Conservation (phyloP, 2,113 vertebrate species). For the Microtus ochrogaster region DNA sequence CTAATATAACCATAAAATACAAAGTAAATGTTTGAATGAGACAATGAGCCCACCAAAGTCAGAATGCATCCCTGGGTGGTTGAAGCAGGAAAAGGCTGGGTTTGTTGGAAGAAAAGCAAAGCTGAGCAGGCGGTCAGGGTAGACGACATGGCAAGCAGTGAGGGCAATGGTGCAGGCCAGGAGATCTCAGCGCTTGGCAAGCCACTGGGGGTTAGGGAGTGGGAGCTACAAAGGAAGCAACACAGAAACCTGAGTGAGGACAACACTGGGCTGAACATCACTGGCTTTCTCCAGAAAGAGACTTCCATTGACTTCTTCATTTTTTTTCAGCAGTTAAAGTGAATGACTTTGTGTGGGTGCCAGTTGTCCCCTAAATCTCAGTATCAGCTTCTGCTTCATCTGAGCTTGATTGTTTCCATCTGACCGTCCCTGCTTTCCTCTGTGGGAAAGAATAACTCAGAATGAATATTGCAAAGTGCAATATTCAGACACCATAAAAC, state of each 20-base stretch:
- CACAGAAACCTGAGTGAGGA: neutral
- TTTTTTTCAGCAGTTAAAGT: neutral
- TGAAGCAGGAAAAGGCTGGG: neutral
- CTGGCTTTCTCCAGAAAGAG: neutral
- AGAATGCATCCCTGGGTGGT: neutral
- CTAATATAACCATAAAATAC: neutral
- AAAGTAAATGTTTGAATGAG: neutral
- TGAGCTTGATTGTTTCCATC: neutral
- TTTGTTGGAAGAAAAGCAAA: neutral
- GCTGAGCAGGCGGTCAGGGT: neutral
- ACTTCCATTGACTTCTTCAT: neutral
- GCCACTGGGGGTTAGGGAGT: neutral
- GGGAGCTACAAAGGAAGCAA: neutral
- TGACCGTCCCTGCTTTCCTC: neutral
- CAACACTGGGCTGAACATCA: neutral
- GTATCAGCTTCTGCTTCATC: neutral
- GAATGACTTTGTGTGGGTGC: neutral
- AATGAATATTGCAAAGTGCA: neutral
- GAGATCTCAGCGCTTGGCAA: neutral
- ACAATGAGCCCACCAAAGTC: neutral
- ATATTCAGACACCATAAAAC: slow-evolving; percentile 45
- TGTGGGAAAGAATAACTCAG: neutral
- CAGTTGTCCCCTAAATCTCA: neutral
- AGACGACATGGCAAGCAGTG: neutral
- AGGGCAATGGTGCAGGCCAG: neutral